A percentile compares a stretch with the other conserved stretches of the same genome.
These are phyloP conservation scores for Bucco capensis DNA, from an alignment of 2,113 vertebrate species.

Conservation along the genomic window DNA sequence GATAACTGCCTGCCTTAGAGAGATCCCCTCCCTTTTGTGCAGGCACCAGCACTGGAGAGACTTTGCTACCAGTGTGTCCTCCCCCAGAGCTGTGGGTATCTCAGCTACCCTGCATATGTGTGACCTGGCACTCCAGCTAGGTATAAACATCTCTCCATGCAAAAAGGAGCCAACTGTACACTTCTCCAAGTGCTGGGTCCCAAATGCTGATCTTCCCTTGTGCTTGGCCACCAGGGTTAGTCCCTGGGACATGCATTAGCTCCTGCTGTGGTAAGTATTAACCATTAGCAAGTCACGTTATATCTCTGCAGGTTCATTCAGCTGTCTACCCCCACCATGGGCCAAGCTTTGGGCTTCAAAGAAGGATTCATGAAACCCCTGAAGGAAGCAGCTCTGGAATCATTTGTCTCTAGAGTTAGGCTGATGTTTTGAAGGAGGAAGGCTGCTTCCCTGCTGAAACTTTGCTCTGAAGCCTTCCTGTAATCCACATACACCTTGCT, in stretches of 20 bases:
- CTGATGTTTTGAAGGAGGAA: neutral
- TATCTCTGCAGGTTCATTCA: neutral
- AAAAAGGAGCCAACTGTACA: neutral
- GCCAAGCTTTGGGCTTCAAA: neutral
- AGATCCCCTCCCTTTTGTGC: neutral
- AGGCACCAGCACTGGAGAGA: neutral
- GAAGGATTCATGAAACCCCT: neutral
- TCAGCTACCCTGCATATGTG: neutral
- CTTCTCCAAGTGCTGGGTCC: neutral
- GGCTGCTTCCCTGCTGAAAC: neutral
- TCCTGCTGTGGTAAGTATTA: neutral
- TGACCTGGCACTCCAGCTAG: neutral
- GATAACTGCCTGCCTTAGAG: conserved; percentile 23
- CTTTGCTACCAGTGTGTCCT: accelerated
- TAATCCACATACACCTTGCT: neutral
- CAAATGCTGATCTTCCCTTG: neutral
- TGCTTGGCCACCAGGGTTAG: neutral
- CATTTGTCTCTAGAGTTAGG: neutral
- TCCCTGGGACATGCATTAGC: accelerated
- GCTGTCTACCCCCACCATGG: neutral
- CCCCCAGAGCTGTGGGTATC: neutral
- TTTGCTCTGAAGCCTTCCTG: neutral
- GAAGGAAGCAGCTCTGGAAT: neutral
- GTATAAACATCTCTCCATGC: neutral
- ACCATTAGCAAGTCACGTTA: neutral